These are phyloP conservation scores for Metacarcinus magister DNA, from an alignment of 2,888 invertebrate species.

Conservation along the genomic window DNA sequence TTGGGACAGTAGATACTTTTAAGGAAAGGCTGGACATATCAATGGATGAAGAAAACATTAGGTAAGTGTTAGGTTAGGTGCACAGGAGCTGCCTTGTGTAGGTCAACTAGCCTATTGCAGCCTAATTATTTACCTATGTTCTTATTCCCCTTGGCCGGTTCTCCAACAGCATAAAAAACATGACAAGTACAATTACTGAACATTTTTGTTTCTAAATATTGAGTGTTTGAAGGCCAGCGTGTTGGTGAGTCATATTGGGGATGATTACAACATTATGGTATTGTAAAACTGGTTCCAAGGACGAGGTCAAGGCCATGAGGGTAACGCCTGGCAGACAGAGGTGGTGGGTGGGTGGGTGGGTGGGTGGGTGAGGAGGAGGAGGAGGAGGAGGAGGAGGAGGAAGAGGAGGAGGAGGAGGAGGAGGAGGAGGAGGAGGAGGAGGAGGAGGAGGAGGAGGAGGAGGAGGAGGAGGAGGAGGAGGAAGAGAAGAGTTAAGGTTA, in stretches of 20 bases:
- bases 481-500: neutral
- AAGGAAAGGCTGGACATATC: too few species aligned
- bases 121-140: too few species aligned
- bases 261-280: neutral
- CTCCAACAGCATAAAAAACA: too few species aligned
- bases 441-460: neutral
- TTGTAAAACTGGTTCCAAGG: neutral
- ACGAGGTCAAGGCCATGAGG: neutral
- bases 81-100: too few species aligned
- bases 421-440: neutral
- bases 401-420: neutral
- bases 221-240: neutral
- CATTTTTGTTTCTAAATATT: neutral
- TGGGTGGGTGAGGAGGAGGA: neutral
- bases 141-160: too few species aligned
- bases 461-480: neutral
- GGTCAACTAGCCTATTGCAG: too few species aligned
- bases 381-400: neutral
- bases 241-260: neutral
- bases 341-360: neutral
- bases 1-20: too few species aligned
- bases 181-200: neutral
- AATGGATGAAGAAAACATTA: too few species aligned
- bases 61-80: too few species aligned
- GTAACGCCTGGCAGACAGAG: neutral